Evolutionary conservation across 2,888 invertebrate genomes (phyloP).

Genomic region (Philhelius pedissequus): DNA sequence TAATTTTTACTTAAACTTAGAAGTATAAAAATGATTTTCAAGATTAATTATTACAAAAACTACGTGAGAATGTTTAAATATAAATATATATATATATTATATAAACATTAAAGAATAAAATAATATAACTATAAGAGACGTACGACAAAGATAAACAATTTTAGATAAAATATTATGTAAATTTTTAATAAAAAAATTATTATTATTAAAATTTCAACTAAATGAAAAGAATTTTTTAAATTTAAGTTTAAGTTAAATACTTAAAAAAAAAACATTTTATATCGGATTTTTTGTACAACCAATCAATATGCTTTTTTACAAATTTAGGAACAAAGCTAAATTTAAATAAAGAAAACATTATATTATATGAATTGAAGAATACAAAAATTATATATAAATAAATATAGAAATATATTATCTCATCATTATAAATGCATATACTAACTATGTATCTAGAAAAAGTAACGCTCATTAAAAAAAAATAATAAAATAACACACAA

Average conservation of each 20-base stretch:
- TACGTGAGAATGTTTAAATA: constrained; percentile 36
- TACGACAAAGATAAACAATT: constrained; percentile 59
- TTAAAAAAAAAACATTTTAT: constrained; percentile 49
- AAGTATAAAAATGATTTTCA: constrained; percentile 29
- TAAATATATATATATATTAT: constrained; percentile 13
- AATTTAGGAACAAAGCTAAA: constrained; percentile 52
- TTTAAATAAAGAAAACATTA: constrained; percentile 33
- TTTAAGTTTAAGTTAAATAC: constrained; percentile 34
- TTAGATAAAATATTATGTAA: constrained; percentile 47
- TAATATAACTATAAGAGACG: constrained; percentile 13
- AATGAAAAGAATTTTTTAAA: constrained; percentile 10
- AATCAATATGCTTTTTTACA: constrained; percentile 68
- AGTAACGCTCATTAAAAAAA: constrained; percentile 44
- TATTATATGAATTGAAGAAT: constrained; percentile 17
- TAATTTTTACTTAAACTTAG: constrained; percentile 20
- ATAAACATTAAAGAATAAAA: constrained; percentile 1
- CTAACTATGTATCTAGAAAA: constrained; percentile 29
- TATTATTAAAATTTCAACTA: constrained; percentile 6
- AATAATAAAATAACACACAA: no score
- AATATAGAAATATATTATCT: constrained; percentile 34
- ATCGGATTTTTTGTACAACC: constrained; percentile 67
- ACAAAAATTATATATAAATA: constrained; percentile 3
- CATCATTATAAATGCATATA: constrained; percentile 55
- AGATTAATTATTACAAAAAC: background rate
- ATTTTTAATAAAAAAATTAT: constrained; percentile 21